Evolutionary conservation across 2,888 invertebrate species (phyloP).

Genomic region (Andrena haemorrhoa): DNA sequence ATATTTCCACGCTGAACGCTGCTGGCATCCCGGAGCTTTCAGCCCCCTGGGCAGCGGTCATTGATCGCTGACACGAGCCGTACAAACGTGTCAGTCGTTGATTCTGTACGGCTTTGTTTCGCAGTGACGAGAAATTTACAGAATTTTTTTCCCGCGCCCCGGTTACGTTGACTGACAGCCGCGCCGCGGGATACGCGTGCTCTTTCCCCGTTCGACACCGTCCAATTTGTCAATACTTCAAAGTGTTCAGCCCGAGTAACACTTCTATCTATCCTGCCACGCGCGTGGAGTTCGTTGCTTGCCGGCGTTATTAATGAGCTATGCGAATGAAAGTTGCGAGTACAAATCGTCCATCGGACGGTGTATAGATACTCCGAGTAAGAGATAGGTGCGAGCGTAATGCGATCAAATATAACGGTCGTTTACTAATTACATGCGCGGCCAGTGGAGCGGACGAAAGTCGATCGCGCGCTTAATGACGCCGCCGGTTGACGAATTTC

Average conservation of each 20-base stretch:
- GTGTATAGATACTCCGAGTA: no score
- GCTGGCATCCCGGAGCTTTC: background rate
- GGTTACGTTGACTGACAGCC: constrained; percentile 26
- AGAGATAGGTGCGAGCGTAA: background rate
- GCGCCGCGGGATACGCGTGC: background rate
- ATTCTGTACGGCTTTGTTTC: constrained; percentile 36
- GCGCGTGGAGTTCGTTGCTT: no score
- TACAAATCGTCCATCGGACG: background rate
- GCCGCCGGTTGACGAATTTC: constrained; percentile 56
- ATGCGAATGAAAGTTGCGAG: background rate
- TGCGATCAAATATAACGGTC: constrained; percentile 4
- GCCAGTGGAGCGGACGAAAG: constrained; percentile 35
- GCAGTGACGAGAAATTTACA: constrained; percentile 8
- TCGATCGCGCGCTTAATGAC: constrained; percentile 64
- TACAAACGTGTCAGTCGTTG: constrained; percentile 15
- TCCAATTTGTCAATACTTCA: constrained; percentile 28
- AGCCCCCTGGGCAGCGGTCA: constrained; percentile 1
- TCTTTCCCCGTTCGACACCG: background rate
- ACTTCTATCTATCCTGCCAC: constrained; percentile 7
- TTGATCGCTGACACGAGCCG: constrained; percentile 26
- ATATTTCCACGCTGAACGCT: background rate
- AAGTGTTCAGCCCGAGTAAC: background rate
- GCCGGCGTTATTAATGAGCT: no score
- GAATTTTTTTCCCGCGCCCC: constrained; percentile 17
- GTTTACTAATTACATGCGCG: constrained; percentile 24